Evolutionary conservation across 2,113 vertebrate species (phyloP).

Genomic region (Macrotis lagotis): DNA sequence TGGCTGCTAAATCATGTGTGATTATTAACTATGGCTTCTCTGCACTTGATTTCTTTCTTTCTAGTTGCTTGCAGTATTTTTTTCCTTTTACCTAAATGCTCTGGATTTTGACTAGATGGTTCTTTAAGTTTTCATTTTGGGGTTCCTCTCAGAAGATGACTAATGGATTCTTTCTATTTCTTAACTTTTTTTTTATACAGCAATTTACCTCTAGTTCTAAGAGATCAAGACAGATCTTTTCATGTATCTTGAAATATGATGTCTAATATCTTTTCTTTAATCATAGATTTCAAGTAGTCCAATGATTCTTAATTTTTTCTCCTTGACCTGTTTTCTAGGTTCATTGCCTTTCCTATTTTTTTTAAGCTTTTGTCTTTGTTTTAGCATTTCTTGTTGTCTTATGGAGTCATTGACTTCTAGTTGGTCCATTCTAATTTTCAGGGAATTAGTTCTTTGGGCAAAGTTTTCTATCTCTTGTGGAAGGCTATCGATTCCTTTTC

Average conservation of each 20-base stretch:
- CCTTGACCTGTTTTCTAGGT: not conserved
- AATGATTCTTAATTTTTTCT: not conserved
- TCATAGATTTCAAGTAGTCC: not conserved
- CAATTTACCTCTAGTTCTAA: not conserved
- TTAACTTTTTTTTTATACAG: not conserved
- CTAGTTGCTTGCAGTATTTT: not conserved
- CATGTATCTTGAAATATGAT: not conserved
- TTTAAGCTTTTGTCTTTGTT: not conserved
- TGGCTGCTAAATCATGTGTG: not conserved
- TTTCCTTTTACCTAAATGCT: not conserved
- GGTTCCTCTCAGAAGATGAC: not conserved
- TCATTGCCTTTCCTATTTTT: not conserved
- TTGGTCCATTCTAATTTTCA: too few relatives aligned
- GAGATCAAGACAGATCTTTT: not conserved
- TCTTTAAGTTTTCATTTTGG: not conserved
- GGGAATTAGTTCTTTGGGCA: too few relatives aligned
- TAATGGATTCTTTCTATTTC: not conserved
- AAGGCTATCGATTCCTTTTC: not conserved
- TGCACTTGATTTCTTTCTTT: not conserved
- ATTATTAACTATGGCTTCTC: not conserved
- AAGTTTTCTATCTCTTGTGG: not conserved
- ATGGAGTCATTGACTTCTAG: too few relatives aligned
- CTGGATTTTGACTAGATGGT: not conserved
- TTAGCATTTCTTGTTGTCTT: not conserved
- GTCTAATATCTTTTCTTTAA: not conserved